Percentiles rank a stretch among this genome's conserved stretches.
Evolutionary conservation across 2,113 vertebrate species (phyloP).

Genomic region (Percopsis transmontana): DNA sequence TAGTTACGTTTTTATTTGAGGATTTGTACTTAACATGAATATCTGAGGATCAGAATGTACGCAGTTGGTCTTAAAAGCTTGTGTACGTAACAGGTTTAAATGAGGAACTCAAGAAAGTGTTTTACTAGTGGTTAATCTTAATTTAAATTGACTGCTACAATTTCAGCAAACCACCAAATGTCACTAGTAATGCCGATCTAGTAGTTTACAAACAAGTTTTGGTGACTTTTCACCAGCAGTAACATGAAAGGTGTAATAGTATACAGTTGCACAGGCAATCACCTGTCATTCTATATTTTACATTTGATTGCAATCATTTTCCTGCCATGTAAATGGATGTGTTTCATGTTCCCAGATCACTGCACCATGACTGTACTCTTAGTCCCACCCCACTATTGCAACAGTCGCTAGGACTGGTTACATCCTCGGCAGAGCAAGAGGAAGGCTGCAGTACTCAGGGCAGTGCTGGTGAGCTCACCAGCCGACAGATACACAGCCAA

Average conservation of each 20-base stretch:
- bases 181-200: too few species aligned
- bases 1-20: too few species aligned
- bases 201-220: neutral
- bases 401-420: slow-evolving; percentile 65
- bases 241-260: neutral
- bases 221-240: neutral
- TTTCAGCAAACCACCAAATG: too few species aligned
- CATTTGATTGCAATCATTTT: neutral
- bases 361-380: slow-evolving; percentile 28
- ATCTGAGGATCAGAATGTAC: too few species aligned
- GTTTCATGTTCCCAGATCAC: slow-evolving; percentile 38
- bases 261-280: neutral
- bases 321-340: neutral
- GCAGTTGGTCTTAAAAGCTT: too few species aligned
- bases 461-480: slow-evolving; percentile 14
- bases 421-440: slow-evolving; percentile 71
- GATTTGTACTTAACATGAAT: too few species aligned
- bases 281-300: neutral
- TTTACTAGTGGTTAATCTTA: too few species aligned
- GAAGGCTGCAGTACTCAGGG: slow-evolving; percentile 29
- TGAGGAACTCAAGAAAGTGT: too few species aligned
- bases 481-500: slow-evolving; percentile 7
- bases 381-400: slow-evolving; percentile 56
- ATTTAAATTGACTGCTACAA: too few species aligned
- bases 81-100: too few species aligned